Evolutionary conservation across 2,888 invertebrate species (phyloP).

Genomic region (Mythimna pallens): DNA sequence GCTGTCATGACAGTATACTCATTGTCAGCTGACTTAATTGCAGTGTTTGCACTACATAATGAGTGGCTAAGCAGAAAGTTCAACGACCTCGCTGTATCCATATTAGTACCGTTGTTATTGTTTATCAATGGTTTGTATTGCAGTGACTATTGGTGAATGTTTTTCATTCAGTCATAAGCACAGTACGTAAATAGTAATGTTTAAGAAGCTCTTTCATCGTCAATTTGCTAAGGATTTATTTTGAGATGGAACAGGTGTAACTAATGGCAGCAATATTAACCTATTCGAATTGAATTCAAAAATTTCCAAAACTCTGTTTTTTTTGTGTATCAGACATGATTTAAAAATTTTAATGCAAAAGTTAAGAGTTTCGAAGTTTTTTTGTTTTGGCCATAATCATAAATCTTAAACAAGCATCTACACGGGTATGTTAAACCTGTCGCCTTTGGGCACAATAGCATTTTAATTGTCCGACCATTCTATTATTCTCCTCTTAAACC

Average conservation of each 20-base stretch:
- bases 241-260: background rate
- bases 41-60: conserved; percentile 32
- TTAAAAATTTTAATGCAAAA: background rate
- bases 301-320: too few species aligned
- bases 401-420: background rate
- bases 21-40: conserved; percentile 58
- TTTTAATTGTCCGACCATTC: conserved; percentile 7
- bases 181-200: background rate
- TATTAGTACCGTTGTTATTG: conserved; percentile 55
- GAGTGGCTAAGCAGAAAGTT: conserved; percentile 47
- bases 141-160: conserved; percentile 20
- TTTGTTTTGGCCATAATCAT: too few species aligned
- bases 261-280: background rate
- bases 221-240: too few species aligned
- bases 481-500: conserved; percentile 19
- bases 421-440: background rate
- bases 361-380: background rate
- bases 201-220: background rate
- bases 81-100: conserved; percentile 42
- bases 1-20: conserved; percentile 25
- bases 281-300: background rate
- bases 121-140: conserved; percentile 31
- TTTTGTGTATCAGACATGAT: too few species aligned
- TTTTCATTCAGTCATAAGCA: conserved; percentile 8
- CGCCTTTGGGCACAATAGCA: conserved; percentile 1